Conservation (phyloP, 1,140 invertebrate genomes). For the Hycleus phaleratus region DNA sequence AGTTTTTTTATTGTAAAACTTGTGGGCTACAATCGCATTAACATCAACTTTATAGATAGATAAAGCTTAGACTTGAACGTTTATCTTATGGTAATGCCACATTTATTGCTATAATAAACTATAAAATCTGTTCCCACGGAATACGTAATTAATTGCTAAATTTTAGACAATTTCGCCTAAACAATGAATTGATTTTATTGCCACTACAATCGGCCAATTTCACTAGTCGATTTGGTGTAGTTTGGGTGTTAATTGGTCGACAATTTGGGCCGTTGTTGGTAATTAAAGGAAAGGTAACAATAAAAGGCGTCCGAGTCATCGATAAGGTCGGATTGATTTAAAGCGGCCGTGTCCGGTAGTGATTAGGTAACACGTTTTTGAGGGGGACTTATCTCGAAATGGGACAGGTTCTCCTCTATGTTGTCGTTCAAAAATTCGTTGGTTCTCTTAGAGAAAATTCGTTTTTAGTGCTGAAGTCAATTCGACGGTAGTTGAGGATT, state of each 20-base stretch:
- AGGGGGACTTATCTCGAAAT: background rate
- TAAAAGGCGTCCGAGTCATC: slow-evolving; percentile 25
- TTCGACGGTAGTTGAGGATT: slow-evolving; percentile 6
- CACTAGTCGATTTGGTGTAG: slow-evolving; percentile 1
- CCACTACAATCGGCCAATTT: slow-evolving; percentile 16
- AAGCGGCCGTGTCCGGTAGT: slow-evolving; percentile 27
- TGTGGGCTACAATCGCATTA: slow-evolving; percentile 8
- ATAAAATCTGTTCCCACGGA: slow-evolving; percentile 10
- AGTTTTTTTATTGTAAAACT: too few relatives aligned
- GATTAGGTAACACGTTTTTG: slow-evolving; percentile 25
- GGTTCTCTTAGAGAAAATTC: too few relatives aligned
- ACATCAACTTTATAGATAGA: slow-evolving; percentile 7
- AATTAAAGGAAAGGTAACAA: slow-evolving; percentile 34
- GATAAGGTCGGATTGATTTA: slow-evolving; percentile 33
- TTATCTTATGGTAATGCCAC: slow-evolving; percentile 1
- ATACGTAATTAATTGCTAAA: slow-evolving; percentile 9
- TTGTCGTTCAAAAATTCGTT: too few relatives aligned
- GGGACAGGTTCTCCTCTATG: background rate
- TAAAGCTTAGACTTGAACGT: slow-evolving; percentile 12
- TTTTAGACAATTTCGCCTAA: too few relatives aligned
- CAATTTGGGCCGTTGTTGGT: slow-evolving; percentile 19
- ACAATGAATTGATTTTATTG: slow-evolving; percentile 16
- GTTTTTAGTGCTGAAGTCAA: background rate
- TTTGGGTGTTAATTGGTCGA: background rate
- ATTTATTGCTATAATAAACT: slow-evolving; percentile 12